phyloP scores from a whole-genome alignment of 1,140 invertebrate species.

The Leptopilina boulardi region DNA sequence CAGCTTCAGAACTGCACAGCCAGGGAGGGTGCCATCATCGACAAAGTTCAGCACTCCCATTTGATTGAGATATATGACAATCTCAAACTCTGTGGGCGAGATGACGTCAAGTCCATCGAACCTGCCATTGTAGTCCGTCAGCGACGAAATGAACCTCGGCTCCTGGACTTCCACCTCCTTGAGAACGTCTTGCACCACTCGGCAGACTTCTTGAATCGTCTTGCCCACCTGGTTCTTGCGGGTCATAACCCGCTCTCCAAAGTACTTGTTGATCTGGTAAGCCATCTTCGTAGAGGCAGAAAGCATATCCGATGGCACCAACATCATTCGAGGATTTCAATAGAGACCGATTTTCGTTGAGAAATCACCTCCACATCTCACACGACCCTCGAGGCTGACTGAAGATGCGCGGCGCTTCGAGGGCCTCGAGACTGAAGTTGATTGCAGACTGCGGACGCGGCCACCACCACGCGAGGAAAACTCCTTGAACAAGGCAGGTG shows the following conservation, averaged over 20 bases:
- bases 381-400: neutral
- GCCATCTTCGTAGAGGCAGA: constrained; percentile 89
- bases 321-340: constrained; percentile 76
- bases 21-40: constrained; percentile 95
- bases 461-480: neutral
- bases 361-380: neutral
- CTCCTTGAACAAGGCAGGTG: constrained; percentile 9
- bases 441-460: constrained; percentile 79
- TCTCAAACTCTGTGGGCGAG: constrained; percentile 94
- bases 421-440: constrained; percentile 19
- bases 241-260: constrained; percentile 90
- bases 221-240: constrained; percentile 90
- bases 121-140: constrained; percentile 92
- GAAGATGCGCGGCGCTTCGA: constrained; percentile 1
- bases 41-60: constrained; percentile 99
- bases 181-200: constrained; percentile 96
- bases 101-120: constrained; percentile 93
- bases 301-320: constrained; percentile 90
- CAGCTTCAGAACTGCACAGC: constrained; percentile 95
- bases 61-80: constrained; percentile 97
- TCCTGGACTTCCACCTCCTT: constrained; percentile 98
- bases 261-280: constrained; percentile 96
- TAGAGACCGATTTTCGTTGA: neutral
- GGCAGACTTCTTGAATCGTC: constrained; percentile 94
- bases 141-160: constrained; percentile 94